phyloP scores from a whole-genome alignment of 1,140 invertebrate genomes.

The Drosophila tani region DNA sequence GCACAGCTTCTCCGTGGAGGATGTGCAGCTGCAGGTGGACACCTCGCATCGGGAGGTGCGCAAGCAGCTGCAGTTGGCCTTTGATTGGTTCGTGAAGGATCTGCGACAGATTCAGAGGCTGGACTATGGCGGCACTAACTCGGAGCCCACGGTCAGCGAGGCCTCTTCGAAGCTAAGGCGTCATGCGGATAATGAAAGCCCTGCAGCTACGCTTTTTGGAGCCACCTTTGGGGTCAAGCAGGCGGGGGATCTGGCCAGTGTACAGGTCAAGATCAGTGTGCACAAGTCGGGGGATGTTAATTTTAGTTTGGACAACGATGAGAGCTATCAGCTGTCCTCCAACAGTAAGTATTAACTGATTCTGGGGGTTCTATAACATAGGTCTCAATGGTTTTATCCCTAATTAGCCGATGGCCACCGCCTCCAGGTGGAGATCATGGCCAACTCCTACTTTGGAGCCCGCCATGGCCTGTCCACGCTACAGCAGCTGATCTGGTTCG shows the following conservation, averaged over 20 bases:
- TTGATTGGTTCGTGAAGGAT: constrained; percentile 77
- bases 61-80: constrained; percentile 67
- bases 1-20: constrained; percentile 70
- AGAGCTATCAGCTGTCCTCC: constrained; percentile 89
- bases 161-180: constrained; percentile 13
- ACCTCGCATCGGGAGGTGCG: constrained; percentile 72
- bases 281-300: constrained; percentile 86
- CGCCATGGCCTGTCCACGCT: constrained; percentile 93
- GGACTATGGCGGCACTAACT: constrained; percentile 28
- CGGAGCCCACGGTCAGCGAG: constrained; percentile 45
- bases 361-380: too few relatives aligned
- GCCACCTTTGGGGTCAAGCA: constrained; percentile 56
- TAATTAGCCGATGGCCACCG: constrained; percentile 84
- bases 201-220: constrained; percentile 46
- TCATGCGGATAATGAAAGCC: constrained; percentile 16
- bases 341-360: constrained; percentile 74
- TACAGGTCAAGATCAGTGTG: constrained; percentile 86
- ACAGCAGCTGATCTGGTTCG: constrained; percentile 92
- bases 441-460: constrained; percentile 90
- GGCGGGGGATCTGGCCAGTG: constrained; percentile 84
- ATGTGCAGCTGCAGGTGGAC: constrained; percentile 69
- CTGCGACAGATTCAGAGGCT: constrained; percentile 73
- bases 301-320: constrained; percentile 89
- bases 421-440: constrained; percentile 88
- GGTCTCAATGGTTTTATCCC: too few relatives aligned